Conservation (phyloP, 2,797 vertebrate species). For the Tapirus indicus region DNA sequence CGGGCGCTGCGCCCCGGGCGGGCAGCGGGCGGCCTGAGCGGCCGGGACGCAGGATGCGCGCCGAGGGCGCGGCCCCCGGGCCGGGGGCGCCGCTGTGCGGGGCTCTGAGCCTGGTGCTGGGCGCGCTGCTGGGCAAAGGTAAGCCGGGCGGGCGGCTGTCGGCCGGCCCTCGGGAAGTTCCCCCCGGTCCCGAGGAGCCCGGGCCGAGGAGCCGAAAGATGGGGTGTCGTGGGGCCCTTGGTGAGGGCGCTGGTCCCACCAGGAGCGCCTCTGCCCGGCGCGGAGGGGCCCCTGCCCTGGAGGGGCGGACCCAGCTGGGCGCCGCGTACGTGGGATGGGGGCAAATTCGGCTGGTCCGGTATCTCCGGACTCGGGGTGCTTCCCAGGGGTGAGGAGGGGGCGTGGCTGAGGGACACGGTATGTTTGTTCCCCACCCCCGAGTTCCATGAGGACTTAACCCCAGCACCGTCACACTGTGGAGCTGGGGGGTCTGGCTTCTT, state of each 20-base stretch:
- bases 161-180: conserved; percentile 14
- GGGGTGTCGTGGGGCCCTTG: background rate
- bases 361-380: background rate
- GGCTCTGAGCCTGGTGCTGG: conserved; percentile 83
- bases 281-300: background rate
- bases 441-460: background rate
- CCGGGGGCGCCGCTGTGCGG: conserved; percentile 77
- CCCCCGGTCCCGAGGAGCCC: background rate
- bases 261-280: background rate
- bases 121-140: conserved; percentile 87
- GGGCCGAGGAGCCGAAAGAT: background rate
- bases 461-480: background rate
- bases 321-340: no score
- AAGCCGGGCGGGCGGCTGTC: conserved; percentile 11
- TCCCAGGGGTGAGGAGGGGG: background rate
- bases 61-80: conserved; percentile 76
- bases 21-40: conserved; percentile 70
- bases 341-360: background rate
- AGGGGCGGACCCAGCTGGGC: no score
- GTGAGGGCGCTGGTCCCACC: background rate
- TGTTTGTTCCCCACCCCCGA: background rate
- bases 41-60: conserved; percentile 73
- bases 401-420: background rate
- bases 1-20: conserved; percentile 18
- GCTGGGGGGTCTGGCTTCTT: background rate